phyloP scores from a whole-genome alignment of 2,797 vertebrate genomes.

The Cottoperca gobio region DNA sequence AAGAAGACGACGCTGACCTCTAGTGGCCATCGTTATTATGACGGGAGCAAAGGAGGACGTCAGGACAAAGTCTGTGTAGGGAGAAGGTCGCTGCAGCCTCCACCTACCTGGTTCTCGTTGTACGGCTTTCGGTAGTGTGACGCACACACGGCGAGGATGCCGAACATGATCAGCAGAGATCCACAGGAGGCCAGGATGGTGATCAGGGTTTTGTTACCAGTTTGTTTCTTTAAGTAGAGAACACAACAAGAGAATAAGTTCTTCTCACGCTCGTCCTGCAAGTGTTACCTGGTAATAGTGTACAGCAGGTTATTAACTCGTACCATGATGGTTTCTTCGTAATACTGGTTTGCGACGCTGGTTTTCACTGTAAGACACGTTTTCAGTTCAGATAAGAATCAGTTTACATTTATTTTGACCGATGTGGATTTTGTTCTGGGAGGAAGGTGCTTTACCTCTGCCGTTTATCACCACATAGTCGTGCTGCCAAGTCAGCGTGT shows the following conservation, averaged over 20 bases:
- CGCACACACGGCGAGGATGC: slow-evolving; percentile 72
- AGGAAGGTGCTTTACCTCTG: slow-evolving; percentile 41
- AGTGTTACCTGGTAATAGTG: neutral
- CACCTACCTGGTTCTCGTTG: slow-evolving; percentile 81
- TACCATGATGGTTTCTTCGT: slow-evolving; percentile 64
- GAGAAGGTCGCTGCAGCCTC: neutral
- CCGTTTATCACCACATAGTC: slow-evolving; percentile 33
- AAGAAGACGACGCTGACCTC: no score
- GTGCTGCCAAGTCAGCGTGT: slow-evolving; percentile 18
- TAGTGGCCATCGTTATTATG: no score
- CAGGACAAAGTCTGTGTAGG: no score
- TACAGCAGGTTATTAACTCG: neutral
- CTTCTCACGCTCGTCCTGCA: no score
- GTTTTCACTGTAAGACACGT: slow-evolving; percentile 59
- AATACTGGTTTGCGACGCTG: slow-evolving; percentile 13
- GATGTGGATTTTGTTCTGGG: neutral
- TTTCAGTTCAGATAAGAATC: no score
- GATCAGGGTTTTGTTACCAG: slow-evolving; percentile 75
- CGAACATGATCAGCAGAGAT: slow-evolving; percentile 80
- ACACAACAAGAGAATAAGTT: neutral
- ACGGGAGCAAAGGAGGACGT: no score
- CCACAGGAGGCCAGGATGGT: slow-evolving; percentile 82
- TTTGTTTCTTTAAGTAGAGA: slow-evolving; percentile 38
- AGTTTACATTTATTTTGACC: neutral
- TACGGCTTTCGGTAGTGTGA: slow-evolving; percentile 81